Conservation (phyloP, 2,888 invertebrate species). For the Anthophora plumipes region DNA sequence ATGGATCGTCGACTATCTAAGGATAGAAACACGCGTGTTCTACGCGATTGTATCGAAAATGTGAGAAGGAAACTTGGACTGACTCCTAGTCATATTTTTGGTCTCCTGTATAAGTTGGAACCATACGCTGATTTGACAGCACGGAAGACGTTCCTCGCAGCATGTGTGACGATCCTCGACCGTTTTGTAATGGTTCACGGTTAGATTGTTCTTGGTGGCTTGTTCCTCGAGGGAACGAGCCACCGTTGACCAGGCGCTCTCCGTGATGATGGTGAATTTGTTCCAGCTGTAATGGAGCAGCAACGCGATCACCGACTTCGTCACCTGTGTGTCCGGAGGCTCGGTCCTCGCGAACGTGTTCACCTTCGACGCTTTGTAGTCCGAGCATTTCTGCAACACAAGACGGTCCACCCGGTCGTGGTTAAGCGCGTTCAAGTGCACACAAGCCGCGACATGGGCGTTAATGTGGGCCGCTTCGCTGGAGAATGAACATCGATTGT, state of each 20-base stretch:
- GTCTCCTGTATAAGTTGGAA: constrained; percentile 93
- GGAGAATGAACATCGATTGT: too few species aligned
- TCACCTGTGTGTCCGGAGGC: constrained; percentile 97
- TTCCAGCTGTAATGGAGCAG: constrained; percentile 96
- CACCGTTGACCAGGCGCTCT: constrained; percentile 92
- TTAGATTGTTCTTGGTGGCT: constrained; percentile 92
- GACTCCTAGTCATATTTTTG: constrained; percentile 93
- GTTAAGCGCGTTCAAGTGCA: background rate
- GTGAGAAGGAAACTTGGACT: constrained; percentile 80
- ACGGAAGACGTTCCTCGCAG: constrained; percentile 90
- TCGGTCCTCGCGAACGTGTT: constrained; percentile 97
- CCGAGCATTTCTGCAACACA: constrained; percentile 95
- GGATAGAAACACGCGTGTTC: constrained; percentile 31
- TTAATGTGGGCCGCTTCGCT: background rate
- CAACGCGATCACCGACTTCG: constrained; percentile 96
- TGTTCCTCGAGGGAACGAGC: constrained; percentile 92
- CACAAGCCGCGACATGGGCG: background rate
- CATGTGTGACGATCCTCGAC: constrained; percentile 91
- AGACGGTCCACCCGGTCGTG: constrained; percentile 48
- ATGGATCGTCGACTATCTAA: background rate
- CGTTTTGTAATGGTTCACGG: constrained; percentile 91
- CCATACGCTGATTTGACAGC: constrained; percentile 93
- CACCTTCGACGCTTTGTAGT: constrained; percentile 93
- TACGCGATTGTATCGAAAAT: background rate
- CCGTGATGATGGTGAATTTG: constrained; percentile 95